phyloP scores from a whole-genome alignment of 2,888 invertebrate species.

The Papilio gigon region DNA sequence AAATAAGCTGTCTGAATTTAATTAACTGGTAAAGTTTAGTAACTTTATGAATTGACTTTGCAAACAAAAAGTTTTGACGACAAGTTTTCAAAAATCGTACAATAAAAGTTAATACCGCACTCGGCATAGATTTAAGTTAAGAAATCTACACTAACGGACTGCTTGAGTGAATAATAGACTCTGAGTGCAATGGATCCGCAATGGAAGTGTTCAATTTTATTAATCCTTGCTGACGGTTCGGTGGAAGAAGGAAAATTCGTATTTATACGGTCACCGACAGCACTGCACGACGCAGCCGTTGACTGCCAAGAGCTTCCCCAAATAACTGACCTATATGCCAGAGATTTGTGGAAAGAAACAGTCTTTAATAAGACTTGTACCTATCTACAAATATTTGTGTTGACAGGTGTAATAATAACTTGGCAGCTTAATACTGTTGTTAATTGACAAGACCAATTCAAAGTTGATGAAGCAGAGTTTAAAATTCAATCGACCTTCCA shows the following conservation, averaged over 20 bases:
- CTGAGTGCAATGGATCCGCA: too few species aligned
- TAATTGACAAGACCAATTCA: background rate
- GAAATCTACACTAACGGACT: background rate
- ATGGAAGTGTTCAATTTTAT: too few species aligned
- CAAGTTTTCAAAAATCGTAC: background rate
- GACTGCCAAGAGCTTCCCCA: background rate
- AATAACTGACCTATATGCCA: background rate
- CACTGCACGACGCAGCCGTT: background rate
- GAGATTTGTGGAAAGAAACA: background rate
- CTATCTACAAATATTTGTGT: background rate
- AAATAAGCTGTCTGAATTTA: background rate
- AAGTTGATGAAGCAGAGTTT: background rate
- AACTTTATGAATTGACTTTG: conserved; percentile 9
- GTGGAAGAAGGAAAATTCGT: too few species aligned
- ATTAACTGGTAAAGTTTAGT: background rate
- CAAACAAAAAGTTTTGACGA: background rate
- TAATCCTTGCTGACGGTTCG: too few species aligned
- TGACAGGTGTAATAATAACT: background rate
- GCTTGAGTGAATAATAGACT: too few species aligned
- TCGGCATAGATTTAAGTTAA: background rate
- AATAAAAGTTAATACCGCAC: too few species aligned
- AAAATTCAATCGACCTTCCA: background rate
- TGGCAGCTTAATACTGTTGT: background rate
- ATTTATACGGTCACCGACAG: background rate
- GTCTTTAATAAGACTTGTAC: background rate